These are phyloP conservation scores for Tetropium fuscum DNA, from an alignment of 2,888 invertebrate species.

Conservation along the genomic window DNA sequence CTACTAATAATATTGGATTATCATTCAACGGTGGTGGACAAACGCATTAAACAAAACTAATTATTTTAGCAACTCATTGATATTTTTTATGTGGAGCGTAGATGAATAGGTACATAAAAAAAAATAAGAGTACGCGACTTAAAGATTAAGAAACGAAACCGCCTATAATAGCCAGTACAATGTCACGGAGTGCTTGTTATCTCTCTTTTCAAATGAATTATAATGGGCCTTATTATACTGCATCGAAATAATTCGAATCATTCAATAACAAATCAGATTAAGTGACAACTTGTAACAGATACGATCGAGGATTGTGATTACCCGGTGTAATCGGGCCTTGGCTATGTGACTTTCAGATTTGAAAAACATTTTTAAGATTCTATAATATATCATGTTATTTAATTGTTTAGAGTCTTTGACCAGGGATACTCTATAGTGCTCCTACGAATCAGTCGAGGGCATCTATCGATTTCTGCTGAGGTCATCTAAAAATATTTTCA, in stretches of 20 bases:
- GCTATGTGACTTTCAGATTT: slow-evolving; percentile 5
- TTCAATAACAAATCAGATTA: slow-evolving; percentile 36
- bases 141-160: too few species aligned
- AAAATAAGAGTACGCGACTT: too few species aligned
- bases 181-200: too few species aligned
- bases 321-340: not conserved
- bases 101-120: too few species aligned
- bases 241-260: slow-evolving; percentile 32
- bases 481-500: too few species aligned
- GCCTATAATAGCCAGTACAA: too few species aligned
- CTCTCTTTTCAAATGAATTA: too few species aligned
- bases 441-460: not conserved
- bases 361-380: not conserved
- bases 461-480: not conserved
- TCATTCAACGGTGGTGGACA: too few species aligned
- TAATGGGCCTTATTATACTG: slow-evolving; percentile 37
- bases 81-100: too few species aligned
- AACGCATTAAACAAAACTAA: too few species aligned
- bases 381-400: slow-evolving; percentile 10
- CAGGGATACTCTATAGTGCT: not conserved
- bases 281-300: slow-evolving; percentile 23
- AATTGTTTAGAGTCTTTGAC: slow-evolving; percentile 2
- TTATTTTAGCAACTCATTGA: too few species aligned
- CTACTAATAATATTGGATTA: too few species aligned
- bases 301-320: slow-evolving; percentile 15